Percentiles rank a stretch among this genome's conserved stretches.
These are phyloP conservation scores for Mactromeris polynyma DNA, from an alignment of 2,888 invertebrate species.

Conservation along the genomic window DNA sequence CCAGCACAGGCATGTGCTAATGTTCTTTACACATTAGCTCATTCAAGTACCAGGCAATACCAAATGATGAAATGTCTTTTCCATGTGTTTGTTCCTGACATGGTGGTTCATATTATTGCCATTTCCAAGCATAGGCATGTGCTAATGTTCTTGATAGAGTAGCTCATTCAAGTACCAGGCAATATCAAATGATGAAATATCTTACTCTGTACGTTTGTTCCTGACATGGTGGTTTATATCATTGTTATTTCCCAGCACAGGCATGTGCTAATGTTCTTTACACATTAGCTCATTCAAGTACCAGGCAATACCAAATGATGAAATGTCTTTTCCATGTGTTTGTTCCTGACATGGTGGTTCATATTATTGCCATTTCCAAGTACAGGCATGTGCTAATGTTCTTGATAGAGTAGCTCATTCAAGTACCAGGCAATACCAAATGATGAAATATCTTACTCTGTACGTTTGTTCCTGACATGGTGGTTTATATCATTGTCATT, in stretches of 20 bases:
- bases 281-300: neutral
- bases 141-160: too few relatives aligned
- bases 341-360: neutral
- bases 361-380: neutral
- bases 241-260: neutral
- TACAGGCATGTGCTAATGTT: neutral
- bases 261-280: neutral
- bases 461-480: neutral
- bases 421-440: neutral
- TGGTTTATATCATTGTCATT: neutral
- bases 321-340: neutral
- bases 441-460: neutral
- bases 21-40: neutral
- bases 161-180: too few relatives aligned
- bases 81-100: too few relatives aligned
- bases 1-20: constrained; percentile 2
- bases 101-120: too few relatives aligned
- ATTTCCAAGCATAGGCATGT: too few relatives aligned
- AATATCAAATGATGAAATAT: too few relatives aligned
- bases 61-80: too few relatives aligned
- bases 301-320: neutral
- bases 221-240: neutral
- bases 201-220: too few relatives aligned
- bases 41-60: neutral
- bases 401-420: neutral